These are phyloP conservation scores for Erpobdella octoculata DNA, from an alignment of 2,888 invertebrate genomes.

Conservation along the genomic window DNA sequence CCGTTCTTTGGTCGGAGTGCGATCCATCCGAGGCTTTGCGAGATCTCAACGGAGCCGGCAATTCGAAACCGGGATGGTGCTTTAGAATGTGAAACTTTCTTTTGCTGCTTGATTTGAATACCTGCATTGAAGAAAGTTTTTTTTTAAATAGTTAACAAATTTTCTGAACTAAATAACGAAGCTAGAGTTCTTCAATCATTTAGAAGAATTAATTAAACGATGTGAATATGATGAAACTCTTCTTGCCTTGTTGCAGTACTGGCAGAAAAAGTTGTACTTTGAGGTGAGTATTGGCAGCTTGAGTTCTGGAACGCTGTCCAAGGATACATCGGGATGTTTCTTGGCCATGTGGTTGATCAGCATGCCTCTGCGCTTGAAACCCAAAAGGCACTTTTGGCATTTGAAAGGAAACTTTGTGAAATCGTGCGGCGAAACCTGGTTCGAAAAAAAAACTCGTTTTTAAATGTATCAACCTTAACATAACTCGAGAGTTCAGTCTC, in stretches of 20 bases:
- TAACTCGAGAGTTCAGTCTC: too few species aligned
- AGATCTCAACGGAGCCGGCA: slow-evolving; percentile 55
- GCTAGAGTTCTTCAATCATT: neutral
- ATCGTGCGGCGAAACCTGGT: neutral
- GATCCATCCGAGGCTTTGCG: slow-evolving; percentile 33
- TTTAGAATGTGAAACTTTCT: slow-evolving; percentile 72
- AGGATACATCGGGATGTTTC: slow-evolving; percentile 61
- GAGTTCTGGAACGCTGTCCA: slow-evolving; percentile 61
- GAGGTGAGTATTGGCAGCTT: slow-evolving; percentile 70
- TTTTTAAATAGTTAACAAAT: too few species aligned
- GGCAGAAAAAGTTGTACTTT: slow-evolving; percentile 73
- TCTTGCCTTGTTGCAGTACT: slow-evolving; percentile 65
- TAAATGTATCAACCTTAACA: too few species aligned
- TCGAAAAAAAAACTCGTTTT: neutral
- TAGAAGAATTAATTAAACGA: neutral
- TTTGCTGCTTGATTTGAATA: slow-evolving; percentile 74
- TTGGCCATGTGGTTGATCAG: slow-evolving; percentile 76
- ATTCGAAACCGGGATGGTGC: slow-evolving; percentile 71
- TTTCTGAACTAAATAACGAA: neutral
- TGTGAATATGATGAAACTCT: neutral
- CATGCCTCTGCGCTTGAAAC: slow-evolving; percentile 70
- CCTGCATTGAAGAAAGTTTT: slow-evolving; percentile 41
- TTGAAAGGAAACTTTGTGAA: slow-evolving; percentile 61
- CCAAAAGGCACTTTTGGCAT: slow-evolving; percentile 67
- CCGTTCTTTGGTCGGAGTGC: neutral